Evolutionary conservation across 1,140 invertebrate species (phyloP).

Genomic region (Tetragonula clypearis): DNA sequence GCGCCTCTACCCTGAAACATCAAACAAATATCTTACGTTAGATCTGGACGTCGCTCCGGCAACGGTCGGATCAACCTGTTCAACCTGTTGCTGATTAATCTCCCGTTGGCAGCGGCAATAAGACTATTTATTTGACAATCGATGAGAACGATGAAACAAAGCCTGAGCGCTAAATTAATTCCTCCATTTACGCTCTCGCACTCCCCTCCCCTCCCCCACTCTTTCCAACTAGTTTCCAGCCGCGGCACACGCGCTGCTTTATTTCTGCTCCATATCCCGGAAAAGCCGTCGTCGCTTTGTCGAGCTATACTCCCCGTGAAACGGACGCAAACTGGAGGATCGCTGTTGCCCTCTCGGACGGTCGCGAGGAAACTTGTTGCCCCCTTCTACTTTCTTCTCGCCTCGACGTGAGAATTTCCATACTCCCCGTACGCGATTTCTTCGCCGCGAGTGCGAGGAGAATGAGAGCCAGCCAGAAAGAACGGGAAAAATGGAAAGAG

Average conservation of each 20-base stretch:
- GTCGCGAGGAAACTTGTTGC: background rate
- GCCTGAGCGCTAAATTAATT: background rate
- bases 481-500: no score
- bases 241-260: background rate
- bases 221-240: background rate
- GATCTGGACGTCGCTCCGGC: background rate
- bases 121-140: background rate
- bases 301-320: constrained; percentile 17
- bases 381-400: background rate
- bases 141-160: background rate
- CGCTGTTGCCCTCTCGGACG: background rate
- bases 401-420: background rate
- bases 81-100: background rate
- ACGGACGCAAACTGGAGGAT: constrained; percentile 28
- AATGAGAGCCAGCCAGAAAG: background rate
- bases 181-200: background rate
- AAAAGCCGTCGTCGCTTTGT: constrained; percentile 48
- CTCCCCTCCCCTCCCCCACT: background rate
- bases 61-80: constrained; percentile 31
- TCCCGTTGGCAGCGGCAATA: background rate
- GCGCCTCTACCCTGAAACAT: background rate
- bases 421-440: background rate
- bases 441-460: background rate
- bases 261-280: constrained; percentile 1
- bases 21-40: background rate